Evolutionary conservation across 2,797 vertebrate species (phyloP).

Genomic region (Numenius phaeopus): DNA sequence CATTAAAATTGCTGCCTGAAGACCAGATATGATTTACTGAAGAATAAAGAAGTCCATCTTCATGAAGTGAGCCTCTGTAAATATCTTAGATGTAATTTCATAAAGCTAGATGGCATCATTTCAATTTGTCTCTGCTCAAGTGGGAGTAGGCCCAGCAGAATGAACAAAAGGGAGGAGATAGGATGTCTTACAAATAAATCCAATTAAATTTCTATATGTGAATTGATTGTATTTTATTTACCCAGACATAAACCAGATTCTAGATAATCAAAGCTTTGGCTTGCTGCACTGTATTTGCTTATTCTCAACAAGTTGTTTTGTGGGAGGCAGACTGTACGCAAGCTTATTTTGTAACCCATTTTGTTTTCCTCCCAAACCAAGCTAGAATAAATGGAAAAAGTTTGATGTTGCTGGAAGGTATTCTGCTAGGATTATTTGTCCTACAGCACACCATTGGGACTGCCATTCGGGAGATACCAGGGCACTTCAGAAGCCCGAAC

Average conservation of each 20-base stretch:
- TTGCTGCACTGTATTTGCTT: neutral
- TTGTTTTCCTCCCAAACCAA: neutral
- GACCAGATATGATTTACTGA: slow-evolving; percentile 66
- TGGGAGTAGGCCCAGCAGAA: slow-evolving; percentile 55
- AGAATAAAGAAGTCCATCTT: slow-evolving; percentile 56
- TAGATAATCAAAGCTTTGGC: slow-evolving; percentile 53
- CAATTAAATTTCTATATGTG: slow-evolving; percentile 62
- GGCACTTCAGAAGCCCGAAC: neutral
- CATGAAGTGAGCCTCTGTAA: slow-evolving; percentile 55
- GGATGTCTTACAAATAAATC: slow-evolving; percentile 67
- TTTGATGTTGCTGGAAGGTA: neutral
- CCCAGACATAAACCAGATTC: slow-evolving; percentile 64
- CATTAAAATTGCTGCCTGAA: slow-evolving; percentile 70
- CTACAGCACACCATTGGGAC: neutral
- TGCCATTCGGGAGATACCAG: neutral
- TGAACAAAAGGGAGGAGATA: slow-evolving; percentile 50
- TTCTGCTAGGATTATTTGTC: neutral
- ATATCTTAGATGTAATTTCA: slow-evolving; percentile 71
- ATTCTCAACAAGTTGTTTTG: neutral
- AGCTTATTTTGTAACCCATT: neutral
- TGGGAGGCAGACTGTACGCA: neutral
- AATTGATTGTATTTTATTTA: slow-evolving; percentile 74
- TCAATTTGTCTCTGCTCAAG: slow-evolving; percentile 60
- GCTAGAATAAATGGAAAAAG: neutral
- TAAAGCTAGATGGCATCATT: slow-evolving; percentile 71